Evolutionary conservation across 35 echinoderm and acorn worm species (phyloP), one percentile per base, ranked within the genome.

Genomic region (Stichopus chloronotus): DNA sequence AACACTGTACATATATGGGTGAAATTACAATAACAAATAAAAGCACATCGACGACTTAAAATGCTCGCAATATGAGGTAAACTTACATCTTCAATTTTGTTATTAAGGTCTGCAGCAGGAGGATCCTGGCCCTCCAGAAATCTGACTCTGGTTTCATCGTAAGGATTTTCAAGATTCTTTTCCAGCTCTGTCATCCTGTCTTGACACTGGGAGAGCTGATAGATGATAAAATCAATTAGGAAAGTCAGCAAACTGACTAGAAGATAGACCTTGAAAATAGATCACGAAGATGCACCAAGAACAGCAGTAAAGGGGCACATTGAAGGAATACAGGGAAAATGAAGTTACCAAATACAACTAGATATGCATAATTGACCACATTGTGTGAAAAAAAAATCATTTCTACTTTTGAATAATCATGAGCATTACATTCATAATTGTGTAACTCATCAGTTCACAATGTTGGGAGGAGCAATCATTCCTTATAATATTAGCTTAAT

Each of bases 141-240:
- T 24, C 97, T 79, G 3, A 99, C 97, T 94, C 97, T 91, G 4
- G 93, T 90, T 92, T 96, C 93, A 79, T 99, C 95, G 78, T 99
- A 92, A 19, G 97, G 97, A 79, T 99, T 99, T 79, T 99, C 97
- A 55, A 99, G 71, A 53, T 99, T 85, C 78, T 99, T 96, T 69
- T 99, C 97, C 91, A 99, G 92, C 53, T 99, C 97, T 22, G 81
- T 83, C 97, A 99, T 99, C 8, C 95, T 92, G 76, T 99, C 97
- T 79, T 99, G 97, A 88, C 97, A 99, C 81, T 96, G 95, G 7
- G 97, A 92, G 0, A 99, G 86, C 97, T 98, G 79, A 23, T 57
- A 13, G 7, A 83, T 74, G 14, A 78, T 72, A 84, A 68, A 43
- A 83, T 7, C 55, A 55, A 11, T 14, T 57, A 55, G 9, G 5